Evolutionary conservation across 2,888 invertebrate genomes (phyloP), one percentile per base, ranked within the genome.

Genomic region (Pollenia angustigena): DNA sequence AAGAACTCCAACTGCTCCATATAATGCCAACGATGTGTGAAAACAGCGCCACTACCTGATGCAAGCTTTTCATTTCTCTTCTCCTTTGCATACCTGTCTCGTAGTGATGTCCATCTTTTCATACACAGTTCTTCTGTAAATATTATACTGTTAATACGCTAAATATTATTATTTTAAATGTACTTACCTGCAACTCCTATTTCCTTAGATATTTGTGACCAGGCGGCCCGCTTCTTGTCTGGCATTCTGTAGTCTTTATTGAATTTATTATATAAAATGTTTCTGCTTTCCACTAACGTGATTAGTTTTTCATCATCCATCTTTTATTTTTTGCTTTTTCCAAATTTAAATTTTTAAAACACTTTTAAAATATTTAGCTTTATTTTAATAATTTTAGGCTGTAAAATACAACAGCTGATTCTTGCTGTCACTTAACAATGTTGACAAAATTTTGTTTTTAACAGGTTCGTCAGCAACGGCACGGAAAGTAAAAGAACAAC

Each of bases 1-100:
- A 54, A 52, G n/a, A 69, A 69, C 42, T 52, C 69, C 4, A 69
- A 32, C n/a, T 69, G 69, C 3, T 16, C 16, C 14, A 66, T 66
- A 14, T 18, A 66, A 46, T 52, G 10, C 52, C 52, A 69, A 11
- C 50, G 52, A 68, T 68, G 40, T 32, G 4, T 14, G 4, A 69
- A 69, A 50, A n/a, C 12, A n/a, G 69, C 16, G 6, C 69, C 52
- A 52, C 18, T 18, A 18, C 18, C 18, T 18, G 18, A 18, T 18
- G 18, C 18, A 18, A 18, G 18, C 69, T 69, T 58, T 58, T 58
- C 23, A 32, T 58, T 56, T 58, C 18, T 32, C 40, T 68, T 52
- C 40, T 68, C 44, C 1, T 32, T 46, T 1, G 23, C 46, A 48
- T 46, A 72, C 8, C 58, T 44, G 23, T 72, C 72, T 1, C 72